Evolutionary conservation across 2,113 vertebrate genomes (phyloP).

Genomic region (Periophthalmus modestus): DNA sequence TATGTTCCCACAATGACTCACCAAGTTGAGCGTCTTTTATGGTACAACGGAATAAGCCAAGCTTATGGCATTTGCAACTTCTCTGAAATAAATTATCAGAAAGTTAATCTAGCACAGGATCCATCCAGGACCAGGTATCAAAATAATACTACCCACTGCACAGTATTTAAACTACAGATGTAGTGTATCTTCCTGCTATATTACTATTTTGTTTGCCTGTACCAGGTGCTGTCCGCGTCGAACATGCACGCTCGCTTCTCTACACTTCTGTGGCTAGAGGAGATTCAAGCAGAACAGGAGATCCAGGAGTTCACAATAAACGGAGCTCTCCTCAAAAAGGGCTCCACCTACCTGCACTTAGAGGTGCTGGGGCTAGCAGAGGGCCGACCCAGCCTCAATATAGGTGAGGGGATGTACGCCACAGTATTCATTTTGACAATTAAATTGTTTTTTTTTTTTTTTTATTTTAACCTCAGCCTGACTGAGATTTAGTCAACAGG

Average conservation of each 20-base stretch:
- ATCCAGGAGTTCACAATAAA: slow-evolving; percentile 82
- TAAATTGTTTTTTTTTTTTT: too few relatives aligned
- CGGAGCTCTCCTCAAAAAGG: slow-evolving; percentile 82
- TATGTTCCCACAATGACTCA: too few relatives aligned
- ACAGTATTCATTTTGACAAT: too few relatives aligned
- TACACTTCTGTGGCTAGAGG: slow-evolving; percentile 91
- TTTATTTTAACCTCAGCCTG: too few relatives aligned
- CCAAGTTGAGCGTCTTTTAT: too few relatives aligned
- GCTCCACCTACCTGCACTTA: slow-evolving; percentile 77
- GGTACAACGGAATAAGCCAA: too few relatives aligned
- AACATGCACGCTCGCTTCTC: slow-evolving; percentile 85
- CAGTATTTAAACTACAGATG: neutral
- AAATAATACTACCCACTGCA: neutral
- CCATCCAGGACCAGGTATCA: too few relatives aligned
- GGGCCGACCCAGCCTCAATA: slow-evolving; percentile 80
- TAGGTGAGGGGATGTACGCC: slow-evolving; percentile 71
- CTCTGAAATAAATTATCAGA: too few relatives aligned
- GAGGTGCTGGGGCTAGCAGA: slow-evolving; percentile 87
- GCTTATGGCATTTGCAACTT: too few relatives aligned
- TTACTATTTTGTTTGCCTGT: neutral
- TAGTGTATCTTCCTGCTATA: neutral
- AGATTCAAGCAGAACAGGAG: slow-evolving; percentile 84
- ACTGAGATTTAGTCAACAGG: too few relatives aligned
- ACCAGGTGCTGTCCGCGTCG: slow-evolving; percentile 78
- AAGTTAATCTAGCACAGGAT: too few relatives aligned